Conservation (phyloP, 2,888 invertebrate genomes). For the Volucella inflata region DNA sequence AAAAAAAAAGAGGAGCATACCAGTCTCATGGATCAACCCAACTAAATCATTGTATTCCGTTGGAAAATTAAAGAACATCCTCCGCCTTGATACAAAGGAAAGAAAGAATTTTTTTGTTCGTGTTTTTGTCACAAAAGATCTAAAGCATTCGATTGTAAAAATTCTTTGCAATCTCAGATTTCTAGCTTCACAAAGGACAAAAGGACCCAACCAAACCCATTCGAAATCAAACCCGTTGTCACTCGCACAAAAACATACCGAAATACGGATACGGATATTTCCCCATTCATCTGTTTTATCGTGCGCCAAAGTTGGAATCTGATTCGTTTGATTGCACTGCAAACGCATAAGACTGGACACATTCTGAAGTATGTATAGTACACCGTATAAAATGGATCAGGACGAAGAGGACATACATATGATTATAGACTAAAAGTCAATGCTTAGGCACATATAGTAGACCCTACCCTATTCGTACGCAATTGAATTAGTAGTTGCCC, state of each 20-base stretch:
- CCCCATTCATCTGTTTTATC: conserved; percentile 25
- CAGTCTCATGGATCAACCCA: too few species aligned
- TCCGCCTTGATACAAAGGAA: background rate
- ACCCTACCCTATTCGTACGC: conserved; percentile 13
- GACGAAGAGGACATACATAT: background rate
- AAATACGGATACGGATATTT: conserved; percentile 48
- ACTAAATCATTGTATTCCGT: too few species aligned
- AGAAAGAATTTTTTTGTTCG: background rate
- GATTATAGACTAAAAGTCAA: conserved; percentile 18
- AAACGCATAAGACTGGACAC: conserved; percentile 29
- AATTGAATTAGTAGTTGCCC: conserved; percentile 54
- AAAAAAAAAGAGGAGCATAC: too few species aligned
- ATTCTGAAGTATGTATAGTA: conserved; percentile 15
- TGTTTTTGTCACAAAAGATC: conserved; percentile 46
- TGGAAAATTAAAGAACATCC: background rate
- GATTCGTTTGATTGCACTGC: conserved; percentile 61
- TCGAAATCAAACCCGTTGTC: background rate
- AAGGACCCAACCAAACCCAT: conserved; percentile 23
- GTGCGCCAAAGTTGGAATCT: conserved; percentile 52
- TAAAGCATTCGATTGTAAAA: conserved; percentile 47
- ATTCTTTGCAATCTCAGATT: conserved; percentile 51
- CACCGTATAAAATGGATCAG: background rate
- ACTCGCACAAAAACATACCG: conserved; percentile 23
- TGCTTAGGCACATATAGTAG: conserved; percentile 31
- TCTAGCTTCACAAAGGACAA: conserved; percentile 36